These are phyloP conservation scores for Catocala sponsa DNA, from an alignment of 2,888 invertebrate genomes.

Conservation along the genomic window DNA sequence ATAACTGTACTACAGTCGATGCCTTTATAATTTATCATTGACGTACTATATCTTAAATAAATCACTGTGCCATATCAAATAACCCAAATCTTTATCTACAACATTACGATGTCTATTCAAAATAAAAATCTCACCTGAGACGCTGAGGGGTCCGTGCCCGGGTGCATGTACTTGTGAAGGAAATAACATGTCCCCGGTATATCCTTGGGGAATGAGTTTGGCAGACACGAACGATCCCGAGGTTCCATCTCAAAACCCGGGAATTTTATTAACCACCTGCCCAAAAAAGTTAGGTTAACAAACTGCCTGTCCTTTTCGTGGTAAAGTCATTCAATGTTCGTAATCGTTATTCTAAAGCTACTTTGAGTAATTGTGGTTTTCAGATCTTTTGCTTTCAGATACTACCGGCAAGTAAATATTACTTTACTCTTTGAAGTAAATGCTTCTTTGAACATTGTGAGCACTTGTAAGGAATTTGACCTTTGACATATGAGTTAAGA, in stretches of 20 bases:
- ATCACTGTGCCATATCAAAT: no score
- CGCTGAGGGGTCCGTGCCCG: slow-evolving; percentile 88
- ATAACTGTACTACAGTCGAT: no score
- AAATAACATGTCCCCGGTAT: slow-evolving; percentile 95
- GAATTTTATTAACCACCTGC: slow-evolving; percentile 92
- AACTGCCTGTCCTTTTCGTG: slow-evolving; percentile 16
- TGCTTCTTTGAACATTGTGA: slow-evolving; percentile 2
- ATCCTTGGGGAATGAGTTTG: slow-evolving; percentile 94
- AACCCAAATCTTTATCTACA: slow-evolving; percentile 2
- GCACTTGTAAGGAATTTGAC: neutral
- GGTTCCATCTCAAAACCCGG: slow-evolving; percentile 93
- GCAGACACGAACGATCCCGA: slow-evolving; percentile 92
- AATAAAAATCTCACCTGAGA: slow-evolving; percentile 82
- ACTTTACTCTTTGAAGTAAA: no score
- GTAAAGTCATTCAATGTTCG: slow-evolving; percentile 8
- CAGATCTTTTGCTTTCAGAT: slow-evolving; percentile 6
- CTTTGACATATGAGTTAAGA: neutral
- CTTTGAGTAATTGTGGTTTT: slow-evolving; percentile 19
- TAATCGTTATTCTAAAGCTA: slow-evolving; percentile 22
- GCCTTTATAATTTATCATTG: no score
- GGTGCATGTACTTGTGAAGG: slow-evolving; percentile 93
- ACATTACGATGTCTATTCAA: slow-evolving; percentile 4
- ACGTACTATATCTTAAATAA: no score
- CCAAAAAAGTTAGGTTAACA: slow-evolving; percentile 26
- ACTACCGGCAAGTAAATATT: no score